phyloP scores from a whole-genome alignment of 2,888 invertebrate species.

The Eledone cirrhosa region DNA sequence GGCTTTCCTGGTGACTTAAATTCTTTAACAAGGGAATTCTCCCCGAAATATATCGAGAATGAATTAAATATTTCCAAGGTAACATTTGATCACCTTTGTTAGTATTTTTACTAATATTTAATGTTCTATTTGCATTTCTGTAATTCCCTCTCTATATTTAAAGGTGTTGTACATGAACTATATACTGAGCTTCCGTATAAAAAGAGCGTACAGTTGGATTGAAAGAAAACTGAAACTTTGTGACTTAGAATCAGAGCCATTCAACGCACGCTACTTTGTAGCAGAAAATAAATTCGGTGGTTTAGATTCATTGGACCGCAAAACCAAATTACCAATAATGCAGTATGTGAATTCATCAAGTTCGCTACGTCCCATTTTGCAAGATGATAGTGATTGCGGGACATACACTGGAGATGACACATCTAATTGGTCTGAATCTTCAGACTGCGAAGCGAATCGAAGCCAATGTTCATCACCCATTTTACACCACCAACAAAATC shows the following conservation, averaged over 20 bases:
- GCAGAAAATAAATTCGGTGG: not conserved
- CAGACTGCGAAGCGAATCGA: not conserved
- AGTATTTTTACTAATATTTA: too few relatives aligned
- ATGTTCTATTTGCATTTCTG: too few relatives aligned
- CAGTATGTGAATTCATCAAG: not conserved
- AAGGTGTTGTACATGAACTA: constrained; percentile 50
- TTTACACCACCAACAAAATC: not conserved
- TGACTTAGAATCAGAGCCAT: not conserved
- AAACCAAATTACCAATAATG: not conserved
- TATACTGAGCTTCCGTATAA: constrained; percentile 41
- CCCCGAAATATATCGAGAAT: too few relatives aligned
- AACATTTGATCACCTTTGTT: too few relatives aligned
- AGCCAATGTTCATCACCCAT: not conserved
- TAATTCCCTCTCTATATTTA: too few relatives aligned
- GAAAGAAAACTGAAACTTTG: not conserved
- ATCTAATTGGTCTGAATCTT: not conserved
- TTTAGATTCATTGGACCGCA: not conserved
- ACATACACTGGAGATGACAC: not conserved
- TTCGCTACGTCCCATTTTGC: too few relatives aligned
- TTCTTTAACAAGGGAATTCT: too few relatives aligned
- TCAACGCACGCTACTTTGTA: constrained; percentile 3
- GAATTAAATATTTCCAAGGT: too few relatives aligned
- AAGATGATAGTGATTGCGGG: not conserved
- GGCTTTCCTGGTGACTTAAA: too few relatives aligned
- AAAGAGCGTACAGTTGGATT: not conserved